Evolutionary conservation across 2,113 vertebrate species (phyloP).

Genomic region (Chelonoidis abingdonii): DNA sequence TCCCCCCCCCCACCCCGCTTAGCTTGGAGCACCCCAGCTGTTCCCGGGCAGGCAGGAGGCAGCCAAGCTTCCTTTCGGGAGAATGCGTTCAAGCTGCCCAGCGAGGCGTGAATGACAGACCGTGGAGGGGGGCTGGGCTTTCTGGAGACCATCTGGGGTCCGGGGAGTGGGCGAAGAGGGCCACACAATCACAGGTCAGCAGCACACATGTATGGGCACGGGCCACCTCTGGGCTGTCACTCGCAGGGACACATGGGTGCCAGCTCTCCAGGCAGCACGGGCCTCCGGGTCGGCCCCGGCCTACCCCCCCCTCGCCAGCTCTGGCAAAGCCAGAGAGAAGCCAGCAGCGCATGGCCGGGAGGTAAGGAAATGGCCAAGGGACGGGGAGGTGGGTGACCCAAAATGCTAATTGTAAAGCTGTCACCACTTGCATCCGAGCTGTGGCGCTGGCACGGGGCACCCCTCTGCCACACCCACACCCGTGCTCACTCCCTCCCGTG

Average conservation of each 20-base stretch:
- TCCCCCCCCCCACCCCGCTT: neutral
- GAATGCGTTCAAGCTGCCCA: constrained; percentile 63
- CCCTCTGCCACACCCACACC: no score
- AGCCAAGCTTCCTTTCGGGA: constrained; percentile 36
- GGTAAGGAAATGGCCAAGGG: no score
- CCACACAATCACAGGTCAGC: constrained; percentile 38
- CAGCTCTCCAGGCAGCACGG: neutral
- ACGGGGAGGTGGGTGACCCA: neutral
- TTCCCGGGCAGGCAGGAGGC: constrained; percentile 61
- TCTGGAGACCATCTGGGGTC: constrained; percentile 78
- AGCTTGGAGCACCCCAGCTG: constrained; percentile 78
- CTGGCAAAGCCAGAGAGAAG: neutral
- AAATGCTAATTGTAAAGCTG: neutral
- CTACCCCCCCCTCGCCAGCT: neutral
- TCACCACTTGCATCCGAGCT: no score
- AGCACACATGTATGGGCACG: constrained; percentile 64
- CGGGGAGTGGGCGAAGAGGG: neutral
- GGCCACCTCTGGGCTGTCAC: neutral
- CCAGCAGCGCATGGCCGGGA: neutral
- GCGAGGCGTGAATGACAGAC: constrained; percentile 74
- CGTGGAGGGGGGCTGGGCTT: neutral
- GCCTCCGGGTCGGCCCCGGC: neutral
- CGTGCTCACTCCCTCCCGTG: no score
- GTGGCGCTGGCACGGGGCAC: no score
- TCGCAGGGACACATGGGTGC: neutral